Percentiles rank a stretch among this genome's conserved stretches.
phyloP scores from a whole-genome alignment of 2,888 invertebrate species.

The Slavum lentiscoides region DNA sequence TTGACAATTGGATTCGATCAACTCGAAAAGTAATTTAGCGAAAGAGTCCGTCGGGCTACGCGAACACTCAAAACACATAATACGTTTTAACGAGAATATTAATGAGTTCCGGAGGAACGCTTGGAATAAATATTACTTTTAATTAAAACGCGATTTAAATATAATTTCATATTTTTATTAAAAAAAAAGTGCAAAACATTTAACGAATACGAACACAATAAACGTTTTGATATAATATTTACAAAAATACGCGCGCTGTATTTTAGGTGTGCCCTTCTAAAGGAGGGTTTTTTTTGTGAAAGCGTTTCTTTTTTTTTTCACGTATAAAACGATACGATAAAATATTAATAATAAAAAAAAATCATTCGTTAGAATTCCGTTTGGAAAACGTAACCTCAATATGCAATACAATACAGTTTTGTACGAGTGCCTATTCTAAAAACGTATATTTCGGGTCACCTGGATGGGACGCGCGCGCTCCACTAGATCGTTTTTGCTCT shows the following conservation, averaged over 20 bases:
- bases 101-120: not conserved
- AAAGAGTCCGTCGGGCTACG: not conserved
- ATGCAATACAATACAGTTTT: slow-evolving; percentile 4
- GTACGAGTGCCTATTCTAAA: not conserved
- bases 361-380: not conserved
- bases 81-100: not conserved
- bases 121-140: not conserved
- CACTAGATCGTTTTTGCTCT: not conserved
- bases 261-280: no score
- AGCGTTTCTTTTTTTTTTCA: no score
- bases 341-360: slow-evolving; percentile 3
- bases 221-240: not conserved
- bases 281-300: no score
- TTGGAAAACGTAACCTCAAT: not conserved
- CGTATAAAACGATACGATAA: no score
- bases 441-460: slow-evolving; percentile 11
- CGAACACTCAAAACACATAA: not conserved
- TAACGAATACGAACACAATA: not conserved
- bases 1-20: slow-evolving; percentile 40
- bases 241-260: not conserved
- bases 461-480: slow-evolving; percentile 1
- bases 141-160: not conserved
- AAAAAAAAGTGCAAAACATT: not conserved
- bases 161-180: not conserved
- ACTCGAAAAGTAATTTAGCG: slow-evolving; percentile 37